Base-by-base conservation (phyloP, 2,113 vertebrate species). In the Zosterops borbonicus region DNA sequence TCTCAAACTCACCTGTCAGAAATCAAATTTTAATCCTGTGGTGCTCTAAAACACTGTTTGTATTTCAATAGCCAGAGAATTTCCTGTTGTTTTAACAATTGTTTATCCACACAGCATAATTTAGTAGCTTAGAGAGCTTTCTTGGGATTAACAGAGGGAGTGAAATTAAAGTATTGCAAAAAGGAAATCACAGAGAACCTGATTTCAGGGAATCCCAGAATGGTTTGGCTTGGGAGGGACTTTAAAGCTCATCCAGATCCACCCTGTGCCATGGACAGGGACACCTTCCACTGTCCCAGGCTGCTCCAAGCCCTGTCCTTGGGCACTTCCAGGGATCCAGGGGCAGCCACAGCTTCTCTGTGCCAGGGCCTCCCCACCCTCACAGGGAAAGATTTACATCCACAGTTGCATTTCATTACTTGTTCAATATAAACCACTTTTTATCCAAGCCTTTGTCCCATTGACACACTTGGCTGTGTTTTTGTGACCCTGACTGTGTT, bases 201-300 rank as follows among this genome's bases (percentile, higher is more conserved):
- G 80, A 39, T 84, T 71, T 50, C 58, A 39, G 31, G 25, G 52
- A 52, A 52, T 29, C 29, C 16, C 22, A 31, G 21, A 17, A 14
- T 46, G n/a, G 21, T 15, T 84, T 46, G 59, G 15, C 4, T 23
- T 44, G 52, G 28, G 4, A 46, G 11, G 20, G 21, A 31, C 5
- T 2, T 44, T 3, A 65, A 52, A 46, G 0, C 2, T 2, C 33
- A n/a, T 5, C 37, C 5, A 5, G 7, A 5, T 0, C 15, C n/a
- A 11, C 1, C 35, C 41, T 8, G 6, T 28, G 29, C 39, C 63
- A 28, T 3, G 27, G 24, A 12, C 77, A 89, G 68, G 33, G 86
- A 50, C 71, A 20, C 14, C 25, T 70, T 0, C 21, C 80, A 29
- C 31, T 33, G 3, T 19, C 27, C 71, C 63, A 69, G 63, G 9